Conservation (phyloP, 1,140 invertebrate species). For the Drosophila chauvacae region DNA sequence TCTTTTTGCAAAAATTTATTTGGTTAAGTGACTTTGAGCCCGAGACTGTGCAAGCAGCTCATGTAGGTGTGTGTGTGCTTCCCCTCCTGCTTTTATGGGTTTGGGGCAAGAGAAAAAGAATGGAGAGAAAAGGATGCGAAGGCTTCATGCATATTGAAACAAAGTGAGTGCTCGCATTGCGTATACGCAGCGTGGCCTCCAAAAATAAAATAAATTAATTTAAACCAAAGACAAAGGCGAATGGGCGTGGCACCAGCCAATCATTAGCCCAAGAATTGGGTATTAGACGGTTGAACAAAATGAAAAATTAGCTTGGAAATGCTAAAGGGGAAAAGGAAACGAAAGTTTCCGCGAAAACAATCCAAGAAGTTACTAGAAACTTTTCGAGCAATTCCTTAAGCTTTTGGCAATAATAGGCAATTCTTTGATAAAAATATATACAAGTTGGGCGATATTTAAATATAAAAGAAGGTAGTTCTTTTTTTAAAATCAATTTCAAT, state of each 20-base stretch:
- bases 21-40: conserved; percentile 79
- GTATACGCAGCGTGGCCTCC: conserved; percentile 66
- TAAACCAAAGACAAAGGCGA: conserved; percentile 2
- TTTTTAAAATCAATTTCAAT: neutral
- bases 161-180: conserved; percentile 73
- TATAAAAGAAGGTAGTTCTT: neutral
- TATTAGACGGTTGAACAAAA: neutral
- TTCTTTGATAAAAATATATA: neutral
- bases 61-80: conserved; percentile 24
- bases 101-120: neutral
- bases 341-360: neutral
- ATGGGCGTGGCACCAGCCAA: conserved; percentile 36
- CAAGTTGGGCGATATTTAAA: neutral
- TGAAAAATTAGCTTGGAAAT: conserved; percentile 5
- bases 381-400: neutral
- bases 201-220: conserved; percentile 44
- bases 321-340: neutral
- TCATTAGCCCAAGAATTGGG: conserved; percentile 58
- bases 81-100: conserved; percentile 4
- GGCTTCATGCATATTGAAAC: conserved; percentile 75
- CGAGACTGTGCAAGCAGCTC: conserved; percentile 22
- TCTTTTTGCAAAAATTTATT: conserved; percentile 69
- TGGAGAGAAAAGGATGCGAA: conserved; percentile 11
- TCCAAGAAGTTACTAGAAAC: neutral
- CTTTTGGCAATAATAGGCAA: neutral